Percentiles rank a stretch among this genome's conserved stretches.
phyloP scores from a whole-genome alignment of 53 echinoderm and acorn worm genomes.

The Astropecten irregularis region DNA sequence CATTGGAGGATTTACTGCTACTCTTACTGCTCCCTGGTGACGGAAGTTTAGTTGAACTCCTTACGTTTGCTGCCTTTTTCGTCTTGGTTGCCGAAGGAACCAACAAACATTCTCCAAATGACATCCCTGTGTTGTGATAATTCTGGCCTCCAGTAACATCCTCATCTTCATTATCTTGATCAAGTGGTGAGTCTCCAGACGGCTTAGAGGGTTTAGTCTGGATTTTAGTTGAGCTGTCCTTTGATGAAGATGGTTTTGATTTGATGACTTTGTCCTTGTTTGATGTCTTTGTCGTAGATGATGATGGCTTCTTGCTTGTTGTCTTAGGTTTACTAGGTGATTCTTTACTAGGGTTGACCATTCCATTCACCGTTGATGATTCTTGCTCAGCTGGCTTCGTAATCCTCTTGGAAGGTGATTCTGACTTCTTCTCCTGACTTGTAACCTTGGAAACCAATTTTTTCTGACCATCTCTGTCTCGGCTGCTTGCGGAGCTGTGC shows the following conservation, averaged over 20 bases:
- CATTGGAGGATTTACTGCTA: not conserved
- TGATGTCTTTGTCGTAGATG: not conserved
- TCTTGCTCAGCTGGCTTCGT: not conserved
- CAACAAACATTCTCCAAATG: conserved; percentile 80
- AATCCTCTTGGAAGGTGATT: not conserved
- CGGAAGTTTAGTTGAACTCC: not conserved
- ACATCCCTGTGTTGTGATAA: conserved; percentile 78
- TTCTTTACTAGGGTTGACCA: not conserved
- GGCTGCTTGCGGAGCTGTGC: not conserved
- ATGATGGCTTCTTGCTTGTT: not conserved
- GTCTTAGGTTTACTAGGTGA: not conserved
- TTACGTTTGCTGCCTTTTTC: conserved; percentile 39
- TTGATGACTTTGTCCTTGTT: not conserved
- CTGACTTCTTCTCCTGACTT: not conserved
- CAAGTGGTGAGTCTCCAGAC: not conserved
- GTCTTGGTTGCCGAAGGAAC: not conserved
- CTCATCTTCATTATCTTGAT: not conserved
- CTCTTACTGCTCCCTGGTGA: too few species aligned
- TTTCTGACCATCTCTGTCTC: not conserved
- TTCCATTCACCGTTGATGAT: not conserved
- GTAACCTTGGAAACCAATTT: not conserved
- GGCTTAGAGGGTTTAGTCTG: not conserved
- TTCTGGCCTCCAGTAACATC: conserved; percentile 28
- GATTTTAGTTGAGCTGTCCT: not conserved
- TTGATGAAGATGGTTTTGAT: too few species aligned